These are phyloP conservation scores for Zygothrica quintamaculata DNA, from an alignment of 2,888 invertebrate species.

Conservation along the genomic window DNA sequence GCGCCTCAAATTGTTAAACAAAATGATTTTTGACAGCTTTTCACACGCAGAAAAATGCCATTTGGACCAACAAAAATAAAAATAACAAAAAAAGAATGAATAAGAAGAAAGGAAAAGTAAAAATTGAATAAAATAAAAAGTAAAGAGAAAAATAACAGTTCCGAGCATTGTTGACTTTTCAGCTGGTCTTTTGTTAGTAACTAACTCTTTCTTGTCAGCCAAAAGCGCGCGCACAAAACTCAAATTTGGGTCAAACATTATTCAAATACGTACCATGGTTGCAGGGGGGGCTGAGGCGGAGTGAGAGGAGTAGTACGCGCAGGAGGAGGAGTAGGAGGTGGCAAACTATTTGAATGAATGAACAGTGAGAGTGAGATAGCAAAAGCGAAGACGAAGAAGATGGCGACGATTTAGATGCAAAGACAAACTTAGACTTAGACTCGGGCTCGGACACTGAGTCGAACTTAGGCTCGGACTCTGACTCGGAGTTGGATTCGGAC, in stretches of 20 bases:
- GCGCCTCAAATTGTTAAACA: slow-evolving; percentile 35
- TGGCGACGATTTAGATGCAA: slow-evolving; percentile 14
- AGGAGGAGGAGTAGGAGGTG: slow-evolving; percentile 5
- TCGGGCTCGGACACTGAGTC: slow-evolving; percentile 29
- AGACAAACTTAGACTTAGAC: slow-evolving; percentile 1
- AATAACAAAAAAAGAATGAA: slow-evolving; percentile 35
- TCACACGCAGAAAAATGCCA: slow-evolving; percentile 55
- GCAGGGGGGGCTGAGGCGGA: not conserved
- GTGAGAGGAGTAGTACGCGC: not conserved
- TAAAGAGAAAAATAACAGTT: slow-evolving; percentile 19
- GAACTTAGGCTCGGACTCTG: slow-evolving; percentile 26
- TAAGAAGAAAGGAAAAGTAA: slow-evolving; percentile 20
- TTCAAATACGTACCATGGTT: slow-evolving; percentile 61
- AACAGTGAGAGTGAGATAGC: slow-evolving; percentile 70
- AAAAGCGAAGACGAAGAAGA: slow-evolving; percentile 34
- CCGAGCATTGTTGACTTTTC: slow-evolving; percentile 69
- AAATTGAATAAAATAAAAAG: slow-evolving; percentile 7
- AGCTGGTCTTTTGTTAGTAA: slow-evolving; percentile 69
- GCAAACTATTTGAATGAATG: slow-evolving; percentile 60
- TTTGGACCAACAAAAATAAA: slow-evolving; percentile 15
- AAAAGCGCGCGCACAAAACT: slow-evolving; percentile 68
- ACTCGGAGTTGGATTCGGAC: slow-evolving; percentile 18
- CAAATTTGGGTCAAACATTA: slow-evolving; percentile 75
- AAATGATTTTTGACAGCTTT: slow-evolving; percentile 69
- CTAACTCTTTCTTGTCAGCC: slow-evolving; percentile 69